These are phyloP conservation scores for Drosophila bipectinata DNA, from an alignment of 1,140 invertebrate genomes.

Conservation along the genomic window DNA sequence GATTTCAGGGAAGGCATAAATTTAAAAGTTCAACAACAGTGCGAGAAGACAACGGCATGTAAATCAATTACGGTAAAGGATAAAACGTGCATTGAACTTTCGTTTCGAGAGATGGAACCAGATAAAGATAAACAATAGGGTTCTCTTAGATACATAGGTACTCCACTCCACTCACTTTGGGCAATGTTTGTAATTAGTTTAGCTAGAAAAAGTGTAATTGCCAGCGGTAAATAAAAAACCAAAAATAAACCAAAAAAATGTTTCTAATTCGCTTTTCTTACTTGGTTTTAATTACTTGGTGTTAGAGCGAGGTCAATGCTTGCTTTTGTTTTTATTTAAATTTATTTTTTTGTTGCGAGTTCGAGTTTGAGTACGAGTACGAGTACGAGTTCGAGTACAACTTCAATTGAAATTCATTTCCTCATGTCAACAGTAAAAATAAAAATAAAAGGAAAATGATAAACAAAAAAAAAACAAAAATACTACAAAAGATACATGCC, in stretches of 20 bases:
- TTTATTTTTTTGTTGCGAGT: neutral
- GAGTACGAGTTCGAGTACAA: slow-evolving; percentile 23
- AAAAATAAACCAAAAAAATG: too few species aligned
- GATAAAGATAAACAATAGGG: slow-evolving; percentile 2
- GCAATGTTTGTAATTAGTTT: slow-evolving; percentile 18
- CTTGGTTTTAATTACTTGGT: slow-evolving; percentile 34
- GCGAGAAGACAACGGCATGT: slow-evolving; percentile 37
- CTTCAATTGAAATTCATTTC: slow-evolving; percentile 71
- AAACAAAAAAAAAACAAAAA: slow-evolving; percentile 2
- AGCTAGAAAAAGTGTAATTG: slow-evolving; percentile 40
- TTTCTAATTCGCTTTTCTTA: slow-evolving; percentile 11
- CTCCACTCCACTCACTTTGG: neutral
- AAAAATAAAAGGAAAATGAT: slow-evolving; percentile 3
- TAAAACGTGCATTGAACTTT: slow-evolving; percentile 70
- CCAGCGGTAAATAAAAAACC: neutral
- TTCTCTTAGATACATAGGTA: neutral
- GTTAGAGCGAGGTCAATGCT: slow-evolving; percentile 52
- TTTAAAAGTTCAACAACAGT: slow-evolving; percentile 72
- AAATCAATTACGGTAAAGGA: slow-evolving; percentile 73
- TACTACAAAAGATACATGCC: neutral
- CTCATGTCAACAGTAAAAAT: slow-evolving; percentile 49
- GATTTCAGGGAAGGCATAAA: slow-evolving; percentile 55
- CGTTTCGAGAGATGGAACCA: neutral
- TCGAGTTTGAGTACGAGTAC: slow-evolving; percentile 9
- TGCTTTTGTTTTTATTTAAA: slow-evolving; percentile 23